These are phyloP conservation scores for Therioaphis trifolii DNA, from an alignment of 2,888 invertebrate species.

Conservation along the genomic window DNA sequence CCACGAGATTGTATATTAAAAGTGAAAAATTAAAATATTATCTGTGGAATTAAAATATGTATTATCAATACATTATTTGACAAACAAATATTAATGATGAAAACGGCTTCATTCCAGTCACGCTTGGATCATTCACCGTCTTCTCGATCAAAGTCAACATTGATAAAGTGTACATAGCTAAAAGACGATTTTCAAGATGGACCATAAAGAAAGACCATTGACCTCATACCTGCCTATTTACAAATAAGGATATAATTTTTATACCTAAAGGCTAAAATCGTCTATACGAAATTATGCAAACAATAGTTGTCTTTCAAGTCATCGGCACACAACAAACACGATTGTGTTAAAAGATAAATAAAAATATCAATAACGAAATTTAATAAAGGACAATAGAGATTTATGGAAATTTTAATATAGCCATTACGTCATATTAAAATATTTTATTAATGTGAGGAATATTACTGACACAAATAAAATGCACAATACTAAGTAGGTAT, in stretches of 20 bases:
- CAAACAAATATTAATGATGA: background rate
- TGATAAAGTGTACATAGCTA: background rate
- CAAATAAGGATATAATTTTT: constrained; percentile 48
- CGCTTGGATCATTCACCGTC: constrained; percentile 25
- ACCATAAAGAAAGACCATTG: constrained; percentile 50
- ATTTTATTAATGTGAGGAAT: no score
- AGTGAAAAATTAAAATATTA: constrained; percentile 18
- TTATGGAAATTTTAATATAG: constrained; percentile 15
- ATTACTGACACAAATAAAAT: no score
- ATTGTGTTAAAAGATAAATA: constrained; percentile 31
- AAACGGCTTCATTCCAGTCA: background rate
- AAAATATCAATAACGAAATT: constrained; percentile 37
- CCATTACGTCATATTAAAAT: background rate
- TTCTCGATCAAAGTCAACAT: background rate
- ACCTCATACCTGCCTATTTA: constrained; percentile 48
- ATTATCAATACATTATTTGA: background rate
- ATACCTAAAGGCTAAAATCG: constrained; percentile 50
- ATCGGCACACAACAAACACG: constrained; percentile 47
- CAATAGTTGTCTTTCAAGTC: constrained; percentile 51
- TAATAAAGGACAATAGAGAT: constrained; percentile 16
- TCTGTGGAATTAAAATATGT: background rate
- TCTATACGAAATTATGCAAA: constrained; percentile 55
- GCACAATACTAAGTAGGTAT: no score
- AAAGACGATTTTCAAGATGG: constrained; percentile 36
- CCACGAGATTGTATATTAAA: background rate